phyloP scores from a whole-genome alignment of 2,888 invertebrate species.

The Sesia bembeciformis region DNA sequence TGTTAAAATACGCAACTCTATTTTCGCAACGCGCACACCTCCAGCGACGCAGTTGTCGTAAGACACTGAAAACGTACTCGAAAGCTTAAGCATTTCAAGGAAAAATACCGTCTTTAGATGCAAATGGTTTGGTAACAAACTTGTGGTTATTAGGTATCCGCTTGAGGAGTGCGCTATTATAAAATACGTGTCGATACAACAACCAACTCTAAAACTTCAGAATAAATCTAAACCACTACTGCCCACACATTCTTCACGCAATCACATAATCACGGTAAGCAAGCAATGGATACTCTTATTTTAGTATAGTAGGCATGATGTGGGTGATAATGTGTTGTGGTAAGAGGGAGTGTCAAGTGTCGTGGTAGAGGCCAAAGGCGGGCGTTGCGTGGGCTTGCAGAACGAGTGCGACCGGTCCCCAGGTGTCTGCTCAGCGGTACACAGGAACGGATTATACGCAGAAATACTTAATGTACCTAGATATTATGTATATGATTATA shows the following conservation, averaged over 20 bases:
- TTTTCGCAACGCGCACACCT: too few relatives aligned
- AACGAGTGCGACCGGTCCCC: slow-evolving; percentile 69
- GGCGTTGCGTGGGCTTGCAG: slow-evolving; percentile 59
- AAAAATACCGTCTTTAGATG: slow-evolving; percentile 49
- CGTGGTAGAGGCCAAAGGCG: slow-evolving; percentile 25
- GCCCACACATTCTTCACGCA: neutral
- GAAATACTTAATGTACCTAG: neutral
- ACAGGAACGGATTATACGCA: slow-evolving; percentile 36
- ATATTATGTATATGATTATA: too few relatives aligned
- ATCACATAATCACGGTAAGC: neutral
- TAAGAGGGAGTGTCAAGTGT: slow-evolving; percentile 15
- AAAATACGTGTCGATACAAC: neutral
- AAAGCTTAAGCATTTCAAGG: slow-evolving; percentile 36
- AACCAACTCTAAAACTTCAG: neutral
- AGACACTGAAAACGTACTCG: neutral
- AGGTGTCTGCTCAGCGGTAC: slow-evolving; percentile 44
- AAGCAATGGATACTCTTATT: neutral
- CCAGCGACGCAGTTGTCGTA: too few relatives aligned
- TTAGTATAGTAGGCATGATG: too few relatives aligned
- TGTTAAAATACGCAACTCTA: too few relatives aligned
- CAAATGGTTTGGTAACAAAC: slow-evolving; percentile 54
- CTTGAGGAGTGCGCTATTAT: slow-evolving; percentile 34
- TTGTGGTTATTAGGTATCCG: slow-evolving; percentile 43
- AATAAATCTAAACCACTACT: neutral
- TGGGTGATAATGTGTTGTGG: neutral